phyloP scores from a whole-genome alignment of 2,888 invertebrate genomes.

The Coecobrya sp. region DNA sequence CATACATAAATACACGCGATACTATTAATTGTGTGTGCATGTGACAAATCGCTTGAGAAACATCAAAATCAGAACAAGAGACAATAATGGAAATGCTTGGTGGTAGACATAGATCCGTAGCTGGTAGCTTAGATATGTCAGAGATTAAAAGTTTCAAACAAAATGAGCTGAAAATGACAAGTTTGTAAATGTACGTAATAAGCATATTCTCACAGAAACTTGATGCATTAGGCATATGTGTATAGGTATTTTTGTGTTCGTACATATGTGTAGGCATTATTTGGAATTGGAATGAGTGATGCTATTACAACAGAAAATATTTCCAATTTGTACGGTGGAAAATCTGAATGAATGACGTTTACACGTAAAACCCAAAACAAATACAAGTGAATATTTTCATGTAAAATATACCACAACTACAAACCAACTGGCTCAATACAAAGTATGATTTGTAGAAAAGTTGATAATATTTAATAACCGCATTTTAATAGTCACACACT shows the following conservation, averaged over 20 bases:
- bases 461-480: no score
- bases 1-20: no score
- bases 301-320: background rate
- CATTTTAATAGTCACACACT: no score
- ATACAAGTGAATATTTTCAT: background rate
- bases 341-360: conserved; percentile 6
- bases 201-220: background rate
- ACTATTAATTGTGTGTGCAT: conserved; percentile 6
- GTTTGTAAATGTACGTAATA: background rate
- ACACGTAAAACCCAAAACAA: background rate
- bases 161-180: conserved; percentile 45
- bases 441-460: no score
- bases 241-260: no score
- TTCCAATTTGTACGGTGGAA: conserved; percentile 42
- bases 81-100: background rate
- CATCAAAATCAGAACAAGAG: conserved; percentile 31
- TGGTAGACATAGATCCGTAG: background rate
- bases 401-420: background rate
- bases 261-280: no score
- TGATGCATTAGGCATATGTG: background rate
- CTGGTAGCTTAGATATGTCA: conserved; percentile 64
- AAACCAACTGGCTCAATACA: background rate
- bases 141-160: conserved; percentile 69
- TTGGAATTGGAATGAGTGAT: background rate
- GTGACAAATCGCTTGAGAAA: conserved; percentile 57